phyloP scores from a whole-genome alignment of 2,888 invertebrate genomes.

The Cinara cedri region DNA sequence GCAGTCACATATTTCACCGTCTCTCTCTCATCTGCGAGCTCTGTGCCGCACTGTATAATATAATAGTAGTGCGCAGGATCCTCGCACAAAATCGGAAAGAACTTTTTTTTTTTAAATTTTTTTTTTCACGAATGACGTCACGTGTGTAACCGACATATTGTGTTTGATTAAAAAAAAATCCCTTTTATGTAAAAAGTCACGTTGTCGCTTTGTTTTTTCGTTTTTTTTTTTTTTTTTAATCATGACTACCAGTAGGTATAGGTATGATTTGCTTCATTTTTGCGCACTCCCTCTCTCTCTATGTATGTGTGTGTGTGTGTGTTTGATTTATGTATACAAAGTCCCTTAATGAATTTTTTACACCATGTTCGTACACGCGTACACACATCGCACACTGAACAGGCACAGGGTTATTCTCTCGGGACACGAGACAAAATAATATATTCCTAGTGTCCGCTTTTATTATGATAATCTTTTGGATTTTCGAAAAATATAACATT shows the following conservation, averaged over 20 bases:
- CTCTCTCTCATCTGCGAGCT: too few relatives aligned
- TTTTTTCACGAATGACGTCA: background rate
- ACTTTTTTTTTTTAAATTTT: background rate
- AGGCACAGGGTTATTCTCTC: background rate
- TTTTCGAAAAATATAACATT: too few relatives aligned
- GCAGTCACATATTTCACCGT: conserved; percentile 13
- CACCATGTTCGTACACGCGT: conserved; percentile 1
- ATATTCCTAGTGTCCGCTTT: background rate
- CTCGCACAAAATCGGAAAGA: conserved; percentile 10
- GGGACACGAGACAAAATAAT: background rate
- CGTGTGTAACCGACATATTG: conserved; percentile 15
- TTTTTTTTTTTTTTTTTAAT: conserved; percentile 44
- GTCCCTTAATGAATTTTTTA: conserved; percentile 36
- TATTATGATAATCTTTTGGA: conserved; percentile 6
- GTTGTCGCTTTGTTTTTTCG: conserved; percentile 24
- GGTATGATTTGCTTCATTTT: background rate
- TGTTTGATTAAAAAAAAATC: conserved; percentile 43
- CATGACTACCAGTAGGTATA: background rate
- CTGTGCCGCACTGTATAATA: too few relatives aligned
- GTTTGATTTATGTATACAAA: conserved; percentile 16
- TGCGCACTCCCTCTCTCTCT: background rate
- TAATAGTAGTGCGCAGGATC: too few relatives aligned
- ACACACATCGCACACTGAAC: background rate
- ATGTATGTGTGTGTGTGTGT: too few relatives aligned
- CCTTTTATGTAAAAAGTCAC: conserved; percentile 33